phyloP scores from a whole-genome alignment of 1,140 invertebrate species.

The Leptinotarsa lineolata region DNA sequence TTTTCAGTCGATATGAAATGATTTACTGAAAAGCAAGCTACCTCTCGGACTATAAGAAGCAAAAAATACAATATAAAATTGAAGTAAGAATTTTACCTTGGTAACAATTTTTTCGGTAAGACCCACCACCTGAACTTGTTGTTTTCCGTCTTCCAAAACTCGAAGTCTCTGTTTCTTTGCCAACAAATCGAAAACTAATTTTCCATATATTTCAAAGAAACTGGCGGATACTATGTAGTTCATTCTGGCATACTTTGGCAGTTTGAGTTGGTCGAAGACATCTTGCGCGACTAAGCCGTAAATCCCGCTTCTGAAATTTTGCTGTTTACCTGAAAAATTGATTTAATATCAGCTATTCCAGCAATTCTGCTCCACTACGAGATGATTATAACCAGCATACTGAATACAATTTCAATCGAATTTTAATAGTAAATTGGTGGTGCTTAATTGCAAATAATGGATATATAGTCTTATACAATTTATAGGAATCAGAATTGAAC shows the following conservation, averaged over 20 bases:
- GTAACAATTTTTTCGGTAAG: constrained; percentile 85
- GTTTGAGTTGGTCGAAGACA: constrained; percentile 81
- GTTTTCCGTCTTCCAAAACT: constrained; percentile 90
- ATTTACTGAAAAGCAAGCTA: too few relatives aligned
- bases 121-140: constrained; percentile 91
- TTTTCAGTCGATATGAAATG: too few relatives aligned
- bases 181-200: constrained; percentile 95
- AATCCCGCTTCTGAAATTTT: constrained; percentile 86
- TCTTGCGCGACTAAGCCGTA: constrained; percentile 89
- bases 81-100: constrained; percentile 55
- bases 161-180: constrained; percentile 86
- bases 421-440: too few relatives aligned
- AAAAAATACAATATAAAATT: neutral
- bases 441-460: too few relatives aligned
- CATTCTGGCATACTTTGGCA: constrained; percentile 76
- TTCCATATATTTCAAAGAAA: constrained; percentile 97
- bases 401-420: too few relatives aligned
- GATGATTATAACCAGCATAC: too few relatives aligned
- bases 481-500: too few relatives aligned
- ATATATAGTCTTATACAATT: too few relatives aligned
- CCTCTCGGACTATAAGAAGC: too few relatives aligned
- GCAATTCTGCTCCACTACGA: too few relatives aligned
- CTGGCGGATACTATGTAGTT: constrained; percentile 84
- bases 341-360: too few relatives aligned
- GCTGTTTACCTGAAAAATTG: constrained; percentile 52